Evolutionary conservation across 2,113 vertebrate species (phyloP), one percentile per base, ranked within the genome.

Genomic region (Megalops atlanticus): DNA sequence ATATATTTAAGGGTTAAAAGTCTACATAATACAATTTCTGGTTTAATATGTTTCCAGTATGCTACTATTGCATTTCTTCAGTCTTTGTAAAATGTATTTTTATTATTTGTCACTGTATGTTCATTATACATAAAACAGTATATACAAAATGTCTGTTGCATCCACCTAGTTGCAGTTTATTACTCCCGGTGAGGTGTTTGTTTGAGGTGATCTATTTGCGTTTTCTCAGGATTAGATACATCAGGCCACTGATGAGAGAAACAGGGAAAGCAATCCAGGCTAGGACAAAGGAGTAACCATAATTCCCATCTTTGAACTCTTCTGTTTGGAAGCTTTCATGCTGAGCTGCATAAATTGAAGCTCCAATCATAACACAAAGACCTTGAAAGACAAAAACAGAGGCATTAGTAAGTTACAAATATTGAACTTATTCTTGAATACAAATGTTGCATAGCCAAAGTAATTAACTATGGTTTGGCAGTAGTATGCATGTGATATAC

Each of bases 221-320:
- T 84, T 99, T 99, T 87, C 97, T 93, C 88, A 99, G 89, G 88
- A 98, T 91, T 87, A 98, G 90, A 90, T 99, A 99, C 96, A 99
- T 96, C 80, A 96, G 80, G 73, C 96, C 97, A 0, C 97, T 98
- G 91, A 96, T 71, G 31, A 99, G 87, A 14, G 96, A 98, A 89
- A 97, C 96, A n/a, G 96, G 94, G 82, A 99, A 97, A 1, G 96
- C 95, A 72, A 98, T 88, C 98, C 98, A 99, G 33, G 98, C 97
- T 86, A 99, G 84, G 87, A 97, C 85, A 38, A 94, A 99, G 64
- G 96, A 95, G 81, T 96, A 96, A 81, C 97, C 96, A 0, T 92
- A 99, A 0, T 84, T 89, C 83, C 97, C 97, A 0, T 77, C 0
- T 18, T 35, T 10, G 16, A 92, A 77, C 0, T n/a, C 0, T 0